These are phyloP conservation scores for Drosophila seguyi DNA, from an alignment of 1,140 invertebrate genomes.

Conservation along the genomic window DNA sequence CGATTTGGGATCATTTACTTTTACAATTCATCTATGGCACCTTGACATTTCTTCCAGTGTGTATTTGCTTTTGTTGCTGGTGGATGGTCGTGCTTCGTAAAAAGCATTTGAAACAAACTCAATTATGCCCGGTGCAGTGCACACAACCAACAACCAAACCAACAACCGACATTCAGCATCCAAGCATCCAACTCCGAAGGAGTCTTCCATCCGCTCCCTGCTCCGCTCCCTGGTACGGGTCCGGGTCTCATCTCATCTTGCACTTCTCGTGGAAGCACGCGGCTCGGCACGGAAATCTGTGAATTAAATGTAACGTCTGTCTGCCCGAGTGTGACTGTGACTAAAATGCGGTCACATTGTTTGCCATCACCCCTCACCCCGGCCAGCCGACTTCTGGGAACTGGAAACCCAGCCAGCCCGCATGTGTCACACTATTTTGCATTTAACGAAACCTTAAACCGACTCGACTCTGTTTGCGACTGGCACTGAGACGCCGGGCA, in stretches of 20 bases:
- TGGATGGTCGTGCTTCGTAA: slow-evolving; percentile 75
- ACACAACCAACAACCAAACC: slow-evolving; percentile 44
- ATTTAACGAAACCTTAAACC: slow-evolving; percentile 46
- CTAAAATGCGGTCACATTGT: slow-evolving; percentile 83
- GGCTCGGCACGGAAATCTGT: slow-evolving; percentile 46
- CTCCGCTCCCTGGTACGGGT: slow-evolving; percentile 5
- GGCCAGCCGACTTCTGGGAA: slow-evolving; percentile 20
- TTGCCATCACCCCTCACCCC: slow-evolving; percentile 55
- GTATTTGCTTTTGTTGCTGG: slow-evolving; percentile 61
- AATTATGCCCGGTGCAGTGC: slow-evolving; percentile 80
- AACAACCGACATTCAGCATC: slow-evolving; percentile 48
- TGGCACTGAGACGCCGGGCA: slow-evolving; percentile 5
- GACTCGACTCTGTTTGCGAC: slow-evolving; percentile 18
- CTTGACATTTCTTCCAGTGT: slow-evolving; percentile 38
- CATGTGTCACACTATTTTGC: slow-evolving; percentile 77
- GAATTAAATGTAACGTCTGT: slow-evolving; percentile 59
- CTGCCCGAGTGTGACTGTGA: slow-evolving; percentile 74
- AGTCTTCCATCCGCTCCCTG: slow-evolving; percentile 1
- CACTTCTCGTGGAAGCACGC: slow-evolving; percentile 54
- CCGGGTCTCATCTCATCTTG: slow-evolving; percentile 26
- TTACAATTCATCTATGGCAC: neutral
- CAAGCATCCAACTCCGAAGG: slow-evolving; percentile 42
- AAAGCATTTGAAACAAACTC: slow-evolving; percentile 84
- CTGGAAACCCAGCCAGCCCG: slow-evolving; percentile 55
- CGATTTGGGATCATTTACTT: neutral